Evolutionary conservation across 1,140 invertebrate species (phyloP).

Genomic region (Triops cancriformis): DNA sequence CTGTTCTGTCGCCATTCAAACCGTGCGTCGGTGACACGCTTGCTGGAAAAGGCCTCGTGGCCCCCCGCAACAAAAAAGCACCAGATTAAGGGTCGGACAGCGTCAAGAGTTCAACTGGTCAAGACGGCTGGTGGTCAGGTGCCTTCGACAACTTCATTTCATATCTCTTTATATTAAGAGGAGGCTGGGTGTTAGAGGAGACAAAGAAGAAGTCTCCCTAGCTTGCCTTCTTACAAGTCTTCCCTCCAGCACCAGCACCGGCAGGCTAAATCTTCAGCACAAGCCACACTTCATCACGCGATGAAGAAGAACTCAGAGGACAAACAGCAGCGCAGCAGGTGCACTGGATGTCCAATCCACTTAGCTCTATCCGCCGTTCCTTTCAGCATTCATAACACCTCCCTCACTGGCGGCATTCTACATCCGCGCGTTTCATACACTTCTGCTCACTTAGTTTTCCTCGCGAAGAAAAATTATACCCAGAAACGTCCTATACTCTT

Average conservation of each 20-base stretch:
- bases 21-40: background rate
- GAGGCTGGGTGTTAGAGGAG: background rate
- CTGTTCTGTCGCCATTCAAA: background rate
- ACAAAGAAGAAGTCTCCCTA: background rate
- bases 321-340: background rate
- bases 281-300: constrained; percentile 8
- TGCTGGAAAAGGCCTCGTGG: background rate
- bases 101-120: background rate
- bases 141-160: background rate
- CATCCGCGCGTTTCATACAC: background rate
- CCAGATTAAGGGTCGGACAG: background rate
- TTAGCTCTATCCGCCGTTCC: background rate
- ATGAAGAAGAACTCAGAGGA: background rate
- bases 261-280: background rate
- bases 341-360: constrained; percentile 9
- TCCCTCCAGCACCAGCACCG: background rate
- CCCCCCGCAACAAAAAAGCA: background rate
- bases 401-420: background rate
- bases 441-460: background rate
- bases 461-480: background rate
- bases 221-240: background rate
- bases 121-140: background rate
- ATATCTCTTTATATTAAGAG: constrained; percentile 11
- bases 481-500: too few relatives aligned
- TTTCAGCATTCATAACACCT: background rate